Evolutionary conservation across 2,113 vertebrate species (phyloP).

Genomic region (Nesospiza acunhae): DNA sequence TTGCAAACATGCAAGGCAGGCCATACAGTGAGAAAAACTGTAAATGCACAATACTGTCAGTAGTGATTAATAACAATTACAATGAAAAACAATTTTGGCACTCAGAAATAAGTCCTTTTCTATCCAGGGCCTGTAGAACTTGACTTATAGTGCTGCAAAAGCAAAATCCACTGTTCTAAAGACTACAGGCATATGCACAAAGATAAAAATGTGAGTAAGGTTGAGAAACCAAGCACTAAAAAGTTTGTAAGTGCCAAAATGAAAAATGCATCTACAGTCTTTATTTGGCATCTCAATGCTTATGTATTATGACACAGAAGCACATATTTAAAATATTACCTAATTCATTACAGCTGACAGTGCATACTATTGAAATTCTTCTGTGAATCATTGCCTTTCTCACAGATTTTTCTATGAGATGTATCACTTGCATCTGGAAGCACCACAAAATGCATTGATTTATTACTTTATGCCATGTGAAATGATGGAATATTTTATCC

Average conservation of each 20-base stretch:
- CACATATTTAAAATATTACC: background rate
- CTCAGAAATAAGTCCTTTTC: background rate
- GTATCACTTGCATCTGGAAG: background rate
- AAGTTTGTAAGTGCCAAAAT: background rate
- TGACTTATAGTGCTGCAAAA: background rate
- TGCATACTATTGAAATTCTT: background rate
- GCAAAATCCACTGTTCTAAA: background rate
- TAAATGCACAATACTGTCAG: background rate
- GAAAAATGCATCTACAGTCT: background rate
- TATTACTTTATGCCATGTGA: background rate
- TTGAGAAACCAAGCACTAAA: background rate
- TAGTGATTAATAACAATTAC: background rate
- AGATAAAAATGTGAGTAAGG: background rate
- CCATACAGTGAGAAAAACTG: background rate
- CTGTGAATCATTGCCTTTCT: slow-evolving; percentile 22
- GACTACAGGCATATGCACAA: background rate
- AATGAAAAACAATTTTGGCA: background rate
- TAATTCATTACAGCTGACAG: background rate
- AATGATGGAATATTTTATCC: background rate
- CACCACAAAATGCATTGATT: background rate
- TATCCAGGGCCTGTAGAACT: background rate
- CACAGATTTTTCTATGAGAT: background rate
- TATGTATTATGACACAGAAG: background rate
- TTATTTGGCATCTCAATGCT: background rate
- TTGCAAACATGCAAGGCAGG: background rate